Conservation (phyloP, 2,113 vertebrate species). For the Crotophaga sulcirostris region DNA sequence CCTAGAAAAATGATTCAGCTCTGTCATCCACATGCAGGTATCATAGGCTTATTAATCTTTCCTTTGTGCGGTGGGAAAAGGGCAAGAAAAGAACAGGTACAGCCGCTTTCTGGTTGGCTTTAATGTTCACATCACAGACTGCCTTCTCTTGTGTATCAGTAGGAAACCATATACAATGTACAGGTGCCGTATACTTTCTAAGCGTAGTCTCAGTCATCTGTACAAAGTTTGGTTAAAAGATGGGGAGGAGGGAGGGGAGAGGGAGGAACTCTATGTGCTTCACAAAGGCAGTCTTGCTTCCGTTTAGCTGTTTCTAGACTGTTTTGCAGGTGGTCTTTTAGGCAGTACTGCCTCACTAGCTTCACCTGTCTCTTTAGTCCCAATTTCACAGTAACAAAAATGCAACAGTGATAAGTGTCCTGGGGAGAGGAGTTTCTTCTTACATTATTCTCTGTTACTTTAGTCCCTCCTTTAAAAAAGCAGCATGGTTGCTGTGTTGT, state of each 20-base stretch:
- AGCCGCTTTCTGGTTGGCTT: not conserved
- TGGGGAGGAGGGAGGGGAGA: rapidly evolving
- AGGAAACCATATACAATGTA: not conserved
- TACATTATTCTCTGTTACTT: not conserved
- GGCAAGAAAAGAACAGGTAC: not conserved
- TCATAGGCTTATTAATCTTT: not conserved
- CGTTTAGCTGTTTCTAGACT: not conserved
- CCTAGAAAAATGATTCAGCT: not conserved
- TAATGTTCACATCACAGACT: not conserved
- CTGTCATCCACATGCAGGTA: not conserved
- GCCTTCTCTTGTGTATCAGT: not conserved
- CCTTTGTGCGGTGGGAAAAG: not conserved
- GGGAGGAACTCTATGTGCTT: not conserved
- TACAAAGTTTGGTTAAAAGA: not conserved
- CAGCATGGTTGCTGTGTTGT: not conserved
- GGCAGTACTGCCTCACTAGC: not conserved
- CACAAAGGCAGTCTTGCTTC: not conserved
- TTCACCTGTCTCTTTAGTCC: not conserved
- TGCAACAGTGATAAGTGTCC: not conserved
- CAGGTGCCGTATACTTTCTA: not conserved
- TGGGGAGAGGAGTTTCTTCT: not conserved
- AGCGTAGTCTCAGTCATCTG: not conserved
- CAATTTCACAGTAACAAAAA: not conserved
- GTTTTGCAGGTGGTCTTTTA: not conserved
- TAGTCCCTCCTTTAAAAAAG: not conserved